phyloP scores from a whole-genome alignment of 2,113 vertebrate genomes.

The Brachyhypopomus occidentalis region DNA sequence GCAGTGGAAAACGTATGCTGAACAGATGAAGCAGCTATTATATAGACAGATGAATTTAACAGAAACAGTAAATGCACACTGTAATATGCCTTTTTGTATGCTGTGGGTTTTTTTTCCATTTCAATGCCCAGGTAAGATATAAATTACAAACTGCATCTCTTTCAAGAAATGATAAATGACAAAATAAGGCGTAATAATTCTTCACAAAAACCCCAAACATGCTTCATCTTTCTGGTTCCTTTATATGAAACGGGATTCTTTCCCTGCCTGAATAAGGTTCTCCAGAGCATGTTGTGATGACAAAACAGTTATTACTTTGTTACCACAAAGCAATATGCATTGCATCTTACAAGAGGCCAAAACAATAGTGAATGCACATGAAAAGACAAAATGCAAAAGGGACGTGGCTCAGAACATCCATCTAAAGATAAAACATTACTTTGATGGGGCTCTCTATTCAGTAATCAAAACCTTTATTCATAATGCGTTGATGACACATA shows the following conservation, averaged over 20 bases:
- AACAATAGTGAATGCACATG: neutral
- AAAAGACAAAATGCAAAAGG: neutral
- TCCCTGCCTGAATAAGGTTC: neutral
- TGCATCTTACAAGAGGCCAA: neutral
- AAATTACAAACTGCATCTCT: too few relatives aligned
- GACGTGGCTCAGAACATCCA: conserved; percentile 1
- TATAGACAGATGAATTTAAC: neutral
- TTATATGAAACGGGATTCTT: neutral
- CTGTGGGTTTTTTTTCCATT: neutral
- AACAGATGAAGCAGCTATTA: neutral
- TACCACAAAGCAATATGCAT: neutral
- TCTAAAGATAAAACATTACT: conserved; percentile 9
- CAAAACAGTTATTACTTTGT: neutral
- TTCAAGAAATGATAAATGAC: neutral
- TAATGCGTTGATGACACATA: neutral
- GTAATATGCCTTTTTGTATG: neutral
- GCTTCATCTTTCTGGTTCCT: neutral
- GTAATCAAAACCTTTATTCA: conserved; percentile 20
- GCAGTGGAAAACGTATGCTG: neutral
- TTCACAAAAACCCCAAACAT: neutral
- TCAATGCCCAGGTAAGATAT: too few relatives aligned
- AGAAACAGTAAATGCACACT: neutral
- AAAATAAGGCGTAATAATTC: neutral
- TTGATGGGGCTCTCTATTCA: conserved; percentile 19
- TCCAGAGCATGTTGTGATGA: neutral